Evolutionary conservation across 2,113 vertebrate genomes (phyloP).

Genomic region (Mormoops blainvillei): DNA sequence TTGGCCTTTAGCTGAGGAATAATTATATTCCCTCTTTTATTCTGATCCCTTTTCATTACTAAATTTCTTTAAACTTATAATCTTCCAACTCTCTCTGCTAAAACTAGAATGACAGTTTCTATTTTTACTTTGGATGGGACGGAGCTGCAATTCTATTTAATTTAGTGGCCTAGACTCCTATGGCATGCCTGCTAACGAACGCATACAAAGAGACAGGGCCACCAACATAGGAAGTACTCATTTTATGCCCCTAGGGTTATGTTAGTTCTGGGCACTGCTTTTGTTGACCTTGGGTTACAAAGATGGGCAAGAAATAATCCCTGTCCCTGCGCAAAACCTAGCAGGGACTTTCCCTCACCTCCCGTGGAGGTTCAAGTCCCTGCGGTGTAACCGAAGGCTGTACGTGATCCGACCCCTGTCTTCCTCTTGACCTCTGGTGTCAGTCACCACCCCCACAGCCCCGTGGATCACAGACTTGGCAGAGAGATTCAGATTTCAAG

Average conservation of each 20-base stretch:
- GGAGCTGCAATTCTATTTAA: background rate
- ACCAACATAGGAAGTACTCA: background rate
- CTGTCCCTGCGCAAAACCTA: background rate
- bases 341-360: background rate
- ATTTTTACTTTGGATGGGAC: background rate
- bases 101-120: background rate
- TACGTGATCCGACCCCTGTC: background rate
- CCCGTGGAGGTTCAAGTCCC: background rate
- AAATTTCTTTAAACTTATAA: slow-evolving; percentile 1
- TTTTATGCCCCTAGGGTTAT: too few relatives aligned
- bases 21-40: slow-evolving; percentile 30
- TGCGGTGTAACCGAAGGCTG: background rate
- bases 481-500: background rate
- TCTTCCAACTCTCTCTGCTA: background rate
- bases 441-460: background rate
- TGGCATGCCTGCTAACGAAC: background rate
- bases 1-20: slow-evolving; percentile 48
- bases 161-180: background rate
- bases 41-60: background rate
- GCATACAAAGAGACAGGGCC: background rate
- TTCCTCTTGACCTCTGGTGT: background rate
- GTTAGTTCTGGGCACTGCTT: background rate
- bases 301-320: background rate
- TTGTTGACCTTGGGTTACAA: background rate
- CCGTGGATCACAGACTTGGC: too few relatives aligned